Evolutionary conservation across 2,888 invertebrate genomes (phyloP), one percentile per base, ranked within the genome.

Genomic region (Tenodera sinensis): DNA sequence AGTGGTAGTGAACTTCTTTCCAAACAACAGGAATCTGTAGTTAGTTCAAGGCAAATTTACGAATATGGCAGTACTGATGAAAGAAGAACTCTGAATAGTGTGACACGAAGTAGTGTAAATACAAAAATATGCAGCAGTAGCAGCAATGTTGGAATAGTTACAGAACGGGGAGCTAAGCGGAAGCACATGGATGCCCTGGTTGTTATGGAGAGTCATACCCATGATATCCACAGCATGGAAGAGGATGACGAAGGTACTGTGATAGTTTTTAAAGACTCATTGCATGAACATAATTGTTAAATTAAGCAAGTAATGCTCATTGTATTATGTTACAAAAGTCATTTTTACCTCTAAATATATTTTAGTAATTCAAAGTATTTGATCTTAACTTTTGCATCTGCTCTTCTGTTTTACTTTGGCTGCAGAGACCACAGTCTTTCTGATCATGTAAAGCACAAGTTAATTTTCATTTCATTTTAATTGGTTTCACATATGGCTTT

Each of bases 121-220:
- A 34, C 47, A 14, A 87, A 87, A 82, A 82, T 87, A 20, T 87
- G 87, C 42, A 87, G 83, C 83, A 86, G 86, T 86, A 86, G 86
- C 30, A 81, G 71, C 28, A 85, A 47, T 28, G 85, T 85, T 42
- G 85, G 47, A 34, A 42, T 85, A 27, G 54, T 83, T 34, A 54
- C 84, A 34, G 89, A 90, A 28, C n/a, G 88, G 25, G 89, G 84
- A 27, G 84, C 83, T 7, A 90, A 90, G 83, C 91, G 93, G 85
- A 93, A 93, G 90, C 92, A 92, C 89, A 92, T 92, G 89, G 93
- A 94, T 91, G 92, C 87, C 87, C 87, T 93, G 84, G 92, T 93
- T 34, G 93, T 93, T 42, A 92, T 93, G 92, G 93, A 93, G 90
- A 92, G 92, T 14, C 93, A 93, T 89, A 92, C 93, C 91, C 93